A percentile compares a stretch with the other conserved stretches of the same genome.
phyloP scores from a whole-genome alignment of 2,797 vertebrate genomes.

The Anableps anableps region DNA sequence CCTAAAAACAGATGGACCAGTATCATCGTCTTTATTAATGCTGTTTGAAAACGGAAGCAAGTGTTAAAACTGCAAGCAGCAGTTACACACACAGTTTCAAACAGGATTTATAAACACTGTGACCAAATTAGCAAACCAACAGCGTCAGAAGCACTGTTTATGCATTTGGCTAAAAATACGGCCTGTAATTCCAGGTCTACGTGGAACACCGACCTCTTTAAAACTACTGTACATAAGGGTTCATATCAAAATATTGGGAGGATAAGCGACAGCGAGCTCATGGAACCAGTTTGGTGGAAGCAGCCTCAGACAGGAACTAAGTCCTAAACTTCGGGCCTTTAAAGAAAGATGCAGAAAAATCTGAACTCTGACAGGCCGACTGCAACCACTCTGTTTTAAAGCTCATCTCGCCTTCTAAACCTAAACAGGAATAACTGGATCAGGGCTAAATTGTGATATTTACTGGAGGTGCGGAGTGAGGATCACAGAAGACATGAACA shows the following conservation, averaged over 20 bases:
- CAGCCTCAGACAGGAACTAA: not conserved
- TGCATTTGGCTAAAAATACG: too few species aligned
- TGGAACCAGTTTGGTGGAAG: not conserved
- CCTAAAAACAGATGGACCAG: not conserved
- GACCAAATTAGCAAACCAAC: too few species aligned
- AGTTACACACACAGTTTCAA: too few species aligned
- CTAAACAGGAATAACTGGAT: not conserved
- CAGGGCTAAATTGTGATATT: conserved; percentile 58
- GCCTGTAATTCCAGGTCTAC: too few species aligned
- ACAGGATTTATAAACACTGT: not conserved
- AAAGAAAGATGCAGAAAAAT: not conserved
- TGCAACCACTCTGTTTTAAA: not conserved
- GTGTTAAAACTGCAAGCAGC: too few species aligned
- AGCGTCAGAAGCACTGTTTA: too few species aligned
- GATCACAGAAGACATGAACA: conserved; percentile 91
- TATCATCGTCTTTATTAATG: not conserved
- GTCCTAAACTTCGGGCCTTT: too few species aligned
- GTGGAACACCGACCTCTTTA: not conserved
- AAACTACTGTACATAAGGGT: too few species aligned
- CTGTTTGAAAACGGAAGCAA: too few species aligned
- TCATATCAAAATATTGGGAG: too few species aligned
- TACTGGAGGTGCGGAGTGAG: conserved; percentile 93
- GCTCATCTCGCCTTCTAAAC: not conserved
- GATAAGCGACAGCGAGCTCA: not conserved
- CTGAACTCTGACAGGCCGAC: not conserved